Conservation (phyloP, 1,140 invertebrate genomes). For the Lordiphosa collinella region DNA sequence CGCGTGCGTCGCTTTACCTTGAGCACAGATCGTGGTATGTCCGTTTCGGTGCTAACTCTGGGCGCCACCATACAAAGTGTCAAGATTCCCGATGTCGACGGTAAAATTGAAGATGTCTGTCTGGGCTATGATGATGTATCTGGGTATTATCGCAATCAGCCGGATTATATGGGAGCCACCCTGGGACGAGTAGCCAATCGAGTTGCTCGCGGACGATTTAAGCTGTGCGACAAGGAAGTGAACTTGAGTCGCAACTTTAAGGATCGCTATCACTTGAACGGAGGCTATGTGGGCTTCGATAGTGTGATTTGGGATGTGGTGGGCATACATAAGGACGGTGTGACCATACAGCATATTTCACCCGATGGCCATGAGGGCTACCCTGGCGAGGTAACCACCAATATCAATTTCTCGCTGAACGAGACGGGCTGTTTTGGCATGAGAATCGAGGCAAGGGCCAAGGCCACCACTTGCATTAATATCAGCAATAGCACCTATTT, state of each 20-base stretch:
- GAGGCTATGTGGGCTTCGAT: constrained; percentile 92
- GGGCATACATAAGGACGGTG: constrained; percentile 80
- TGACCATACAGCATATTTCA: constrained; percentile 86
- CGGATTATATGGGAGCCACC: constrained; percentile 92
- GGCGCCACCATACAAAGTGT: constrained; percentile 89
- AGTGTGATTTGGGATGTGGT: constrained; percentile 85
- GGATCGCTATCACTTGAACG: constrained; percentile 89
- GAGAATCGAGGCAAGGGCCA: constrained; percentile 86
- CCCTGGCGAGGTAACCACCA: constrained; percentile 85
- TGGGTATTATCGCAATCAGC: constrained; percentile 68
- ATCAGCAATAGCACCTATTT: constrained; percentile 97
- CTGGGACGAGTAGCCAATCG: constrained; percentile 94
- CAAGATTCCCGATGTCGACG: constrained; percentile 86
- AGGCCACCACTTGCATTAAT: constrained; percentile 89
- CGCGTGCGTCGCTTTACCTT: constrained; percentile 82
- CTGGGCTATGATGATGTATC: constrained; percentile 89
- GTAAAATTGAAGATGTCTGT: constrained; percentile 85
- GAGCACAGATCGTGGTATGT: constrained; percentile 82
- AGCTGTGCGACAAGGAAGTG: constrained; percentile 6
- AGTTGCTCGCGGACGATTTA: too few relatives aligned
- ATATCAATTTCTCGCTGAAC: constrained; percentile 86
- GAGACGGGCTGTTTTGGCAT: constrained; percentile 86
- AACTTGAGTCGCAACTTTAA: constrained; percentile 86
- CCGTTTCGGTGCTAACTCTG: constrained; percentile 85
- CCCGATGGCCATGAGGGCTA: constrained; percentile 92